Conservation (phyloP, 2,888 invertebrate genomes). For the Noctua janthina region DNA sequence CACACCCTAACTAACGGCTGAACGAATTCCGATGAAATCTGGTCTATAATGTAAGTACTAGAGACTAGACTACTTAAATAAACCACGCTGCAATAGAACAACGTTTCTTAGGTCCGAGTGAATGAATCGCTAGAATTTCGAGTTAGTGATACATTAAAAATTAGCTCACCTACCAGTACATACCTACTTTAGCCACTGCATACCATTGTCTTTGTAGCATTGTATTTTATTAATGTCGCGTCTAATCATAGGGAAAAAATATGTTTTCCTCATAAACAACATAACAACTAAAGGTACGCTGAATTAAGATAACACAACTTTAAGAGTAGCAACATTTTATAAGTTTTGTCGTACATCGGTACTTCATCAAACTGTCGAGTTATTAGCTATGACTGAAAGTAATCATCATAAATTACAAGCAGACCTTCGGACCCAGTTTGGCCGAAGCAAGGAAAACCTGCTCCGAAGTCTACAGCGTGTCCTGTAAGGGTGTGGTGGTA, state of each 20-base stretch:
- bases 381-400: not conserved
- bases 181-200: constrained; percentile 8
- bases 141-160: constrained; percentile 20
- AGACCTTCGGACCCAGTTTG: not conserved
- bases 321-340: not conserved
- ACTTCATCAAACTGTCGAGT: not conserved
- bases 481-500: not conserved
- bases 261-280: constrained; percentile 47
- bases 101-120: not conserved
- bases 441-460: too few relatives aligned
- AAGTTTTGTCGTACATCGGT: not conserved
- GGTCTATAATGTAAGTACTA: not conserved
- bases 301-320: constrained; percentile 2
- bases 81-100: not conserved
- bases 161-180: not conserved
- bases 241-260: constrained; percentile 38
- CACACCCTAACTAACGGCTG: not conserved
- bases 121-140: constrained; percentile 6
- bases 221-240: constrained; percentile 15
- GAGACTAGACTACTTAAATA: not conserved
- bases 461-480: not conserved
- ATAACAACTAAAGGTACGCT: constrained; percentile 10
- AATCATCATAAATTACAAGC: constrained; percentile 4
- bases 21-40: not conserved
- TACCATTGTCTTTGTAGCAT: constrained; percentile 30